Base-by-base conservation (phyloP, 53 echinoderm and acorn worm genomes). In the Crossaster papposus region DNA sequence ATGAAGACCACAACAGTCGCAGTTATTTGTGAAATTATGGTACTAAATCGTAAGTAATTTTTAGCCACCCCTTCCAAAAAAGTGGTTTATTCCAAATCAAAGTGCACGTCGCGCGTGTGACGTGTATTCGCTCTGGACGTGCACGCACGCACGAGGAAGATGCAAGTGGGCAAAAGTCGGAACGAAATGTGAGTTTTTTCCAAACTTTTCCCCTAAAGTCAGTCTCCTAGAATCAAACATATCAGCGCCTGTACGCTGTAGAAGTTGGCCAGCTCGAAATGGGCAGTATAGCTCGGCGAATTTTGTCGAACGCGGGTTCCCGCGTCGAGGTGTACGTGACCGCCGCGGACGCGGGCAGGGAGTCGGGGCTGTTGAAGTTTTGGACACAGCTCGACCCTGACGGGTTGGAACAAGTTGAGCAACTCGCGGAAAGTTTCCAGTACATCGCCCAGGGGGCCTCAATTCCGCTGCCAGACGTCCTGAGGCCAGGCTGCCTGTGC, bases 341-440 rank as follows among this genome's bases (percentile, higher is more conserved):
- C 4, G 91, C 93, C 54, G 93, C 91, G 26, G 88, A 91, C 54
- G 79, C 83, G 36, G 94, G 94, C 50, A 94, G 91, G 78, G 82
- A 92, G 11, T 78, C 90, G 33, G 90, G 94, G 34, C 64, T 91
- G 28, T 91, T 94, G 30, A 74, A 91, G 23, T 91, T 96, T 83
- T 94, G 96, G 96, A 93, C 94, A 54, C 96, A 96, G 79, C 92
- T 96, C 77, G 92, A 96, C 75, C 88, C 89, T 14, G 36, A 77
- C 64, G 83, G 91, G 13, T 85, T 94, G 35, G 92, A 93, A 35
- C 76, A 84, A 62, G 74, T 96, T 0, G 96, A 96, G 51, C 83
- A 78, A 5, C 70, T 75, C 22, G 68, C 37, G 15, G 65, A 68
- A 34, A 20, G 51, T 78, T 84, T 91, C 54, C 91, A 91, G 35